Conservation (phyloP, 1,140 invertebrate genomes). For the Centruroides sculpturatus region DNA sequence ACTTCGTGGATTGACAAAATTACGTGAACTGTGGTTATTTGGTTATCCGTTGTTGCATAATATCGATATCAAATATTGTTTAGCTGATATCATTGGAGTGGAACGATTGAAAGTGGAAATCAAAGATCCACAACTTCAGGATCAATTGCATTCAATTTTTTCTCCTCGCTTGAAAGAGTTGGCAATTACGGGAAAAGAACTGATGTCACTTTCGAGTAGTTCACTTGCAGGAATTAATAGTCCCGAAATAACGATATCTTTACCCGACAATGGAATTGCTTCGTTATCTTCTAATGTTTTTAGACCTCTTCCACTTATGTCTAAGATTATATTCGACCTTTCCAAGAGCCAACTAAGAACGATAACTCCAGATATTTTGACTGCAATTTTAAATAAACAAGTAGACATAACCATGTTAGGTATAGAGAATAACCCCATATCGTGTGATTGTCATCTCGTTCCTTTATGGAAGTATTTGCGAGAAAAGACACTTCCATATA, state of each 20-base stretch:
- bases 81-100: conserved; percentile 40
- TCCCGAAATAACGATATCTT: conserved; percentile 46
- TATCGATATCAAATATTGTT: conserved; percentile 57
- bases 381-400: conserved; percentile 59
- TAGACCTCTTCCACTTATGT: conserved; percentile 76
- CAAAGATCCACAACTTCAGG: conserved; percentile 63
- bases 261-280: conserved; percentile 63
- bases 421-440: conserved; percentile 56
- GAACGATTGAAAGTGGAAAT: conserved; percentile 61
- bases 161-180: conserved; percentile 61
- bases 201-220: conserved; percentile 63
- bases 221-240: conserved; percentile 57
- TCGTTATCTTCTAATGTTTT: conserved; percentile 60
- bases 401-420: conserved; percentile 54
- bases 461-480: conserved; percentile 61
- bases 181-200: conserved; percentile 53
- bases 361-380: conserved; percentile 55
- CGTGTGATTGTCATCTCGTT: conserved; percentile 66
- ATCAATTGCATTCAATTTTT: conserved; percentile 58
- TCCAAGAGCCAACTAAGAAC: conserved; percentile 58
- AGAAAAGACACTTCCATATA: conserved; percentile 22
- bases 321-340: conserved; percentile 57
- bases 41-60: conserved; percentile 62
- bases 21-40: conserved; percentile 50
- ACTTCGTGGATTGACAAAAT: conserved; percentile 52